Evolutionary conservation across 2,797 vertebrate genomes (phyloP), one percentile per base, ranked within the genome.

Genomic region (Nasua narica): DNA sequence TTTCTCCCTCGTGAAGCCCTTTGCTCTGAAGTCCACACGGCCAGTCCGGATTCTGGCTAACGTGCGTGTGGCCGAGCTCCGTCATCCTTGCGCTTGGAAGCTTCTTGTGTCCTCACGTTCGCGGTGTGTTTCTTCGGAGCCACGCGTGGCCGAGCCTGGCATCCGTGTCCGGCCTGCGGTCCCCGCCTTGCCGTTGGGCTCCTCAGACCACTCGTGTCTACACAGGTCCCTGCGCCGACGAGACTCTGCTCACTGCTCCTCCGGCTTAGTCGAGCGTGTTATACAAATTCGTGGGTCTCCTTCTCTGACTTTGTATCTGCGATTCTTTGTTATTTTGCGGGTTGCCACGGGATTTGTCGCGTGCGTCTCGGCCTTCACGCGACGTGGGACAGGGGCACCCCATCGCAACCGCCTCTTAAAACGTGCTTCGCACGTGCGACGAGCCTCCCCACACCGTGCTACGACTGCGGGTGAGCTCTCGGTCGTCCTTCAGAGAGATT

Each of bases 51-150:
- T 11, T 56, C 67, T 46, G 56, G 56, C 82, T 87, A 70, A 16
- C 3, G 56, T n/a, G 65, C 11, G 25, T 2, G 14, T 2, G 15
- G 21, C 0, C 1, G 16, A 8, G 35, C 16, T 56, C 65, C 37
- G 65, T 69, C 29, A 6, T 5, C 1, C 25, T 62, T 56, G 69
- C 9, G 14, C 29, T 79, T 60, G 35, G 18, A 50, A 50, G 32
- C 84, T 76, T 6, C 35, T 60, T 46, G 2, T 43, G 29, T 48
- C 65, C 70, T 74, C 58, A 6, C 21, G 23, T 29, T 60, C 60
- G 35, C 54, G 60, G 27, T 35, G 43, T 43, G 46, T 65, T 89
- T 82, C 56, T 43, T 60, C 23, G 9, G 40, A 60, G 60, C 78
- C 21, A 13, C 23, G 4, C 46, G 19, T 67, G 19, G 25, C 5